These are phyloP conservation scores for Microtus pennsylvanicus DNA, from an alignment of 2,113 vertebrate genomes.

Conservation along the genomic window DNA sequence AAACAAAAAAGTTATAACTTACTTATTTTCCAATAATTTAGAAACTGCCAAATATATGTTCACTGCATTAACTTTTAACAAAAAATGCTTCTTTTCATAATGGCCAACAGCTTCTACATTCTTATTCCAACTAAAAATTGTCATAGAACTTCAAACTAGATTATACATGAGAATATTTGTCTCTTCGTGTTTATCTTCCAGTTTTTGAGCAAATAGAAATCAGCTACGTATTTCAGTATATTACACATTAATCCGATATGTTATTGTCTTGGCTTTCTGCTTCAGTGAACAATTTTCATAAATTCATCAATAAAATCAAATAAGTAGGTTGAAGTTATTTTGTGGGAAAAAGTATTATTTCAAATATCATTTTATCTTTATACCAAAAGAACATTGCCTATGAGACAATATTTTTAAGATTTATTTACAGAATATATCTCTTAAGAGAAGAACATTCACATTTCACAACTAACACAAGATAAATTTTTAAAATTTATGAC, in stretches of 20 bases:
- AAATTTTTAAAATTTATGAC: constrained; percentile 47
- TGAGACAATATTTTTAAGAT: neutral
- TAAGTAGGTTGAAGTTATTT: constrained; percentile 9
- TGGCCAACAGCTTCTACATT: neutral
- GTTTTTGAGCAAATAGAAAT: neutral
- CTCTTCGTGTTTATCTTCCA: neutral
- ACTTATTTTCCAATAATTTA: neutral
- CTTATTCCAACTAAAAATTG: neutral
- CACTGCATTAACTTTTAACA: neutral
- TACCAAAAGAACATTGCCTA: constrained; percentile 10
- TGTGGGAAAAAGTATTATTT: neutral
- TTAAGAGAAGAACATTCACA: constrained; percentile 6
- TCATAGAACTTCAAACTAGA: neutral
- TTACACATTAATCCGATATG: constrained; percentile 1
- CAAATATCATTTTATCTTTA: constrained; percentile 45
- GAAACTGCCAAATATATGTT: neutral
- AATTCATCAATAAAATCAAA: constrained; percentile 38
- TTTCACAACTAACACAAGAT: neutral
- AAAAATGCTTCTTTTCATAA: neutral
- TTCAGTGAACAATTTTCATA: constrained; percentile 28
- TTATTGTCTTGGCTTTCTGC: constrained; percentile 1
- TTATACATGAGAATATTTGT: neutral
- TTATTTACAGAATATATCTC: neutral
- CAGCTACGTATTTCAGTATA: neutral
- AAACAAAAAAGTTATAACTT: neutral